These are phyloP conservation scores for Harpalus rubripes DNA, from an alignment of 2,888 invertebrate genomes.

Conservation along the genomic window DNA sequence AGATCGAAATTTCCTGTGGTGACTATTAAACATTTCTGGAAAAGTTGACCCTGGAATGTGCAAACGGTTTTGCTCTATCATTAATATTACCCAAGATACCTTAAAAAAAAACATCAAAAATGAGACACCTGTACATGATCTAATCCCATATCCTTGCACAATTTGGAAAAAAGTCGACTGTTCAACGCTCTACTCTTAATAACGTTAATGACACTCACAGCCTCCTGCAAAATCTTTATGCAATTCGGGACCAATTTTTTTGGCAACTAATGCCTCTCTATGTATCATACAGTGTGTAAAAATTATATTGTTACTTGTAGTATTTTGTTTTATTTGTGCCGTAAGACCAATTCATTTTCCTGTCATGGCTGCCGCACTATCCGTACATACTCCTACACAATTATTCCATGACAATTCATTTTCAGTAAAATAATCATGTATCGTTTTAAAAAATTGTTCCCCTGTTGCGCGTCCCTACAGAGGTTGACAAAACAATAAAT, in stretches of 20 bases:
- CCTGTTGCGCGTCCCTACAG: neutral
- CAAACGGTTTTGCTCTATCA: no score
- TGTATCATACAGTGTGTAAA: conserved; percentile 69
- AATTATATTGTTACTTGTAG: conserved; percentile 12
- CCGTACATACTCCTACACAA: conserved; percentile 50
- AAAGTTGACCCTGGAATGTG: no score
- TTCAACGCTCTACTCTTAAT: conserved; percentile 69
- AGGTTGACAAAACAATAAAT: neutral
- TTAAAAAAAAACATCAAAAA: no score
- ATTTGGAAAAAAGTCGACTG: conserved; percentile 69
- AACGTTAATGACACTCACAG: conserved; percentile 69
- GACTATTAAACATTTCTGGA: no score
- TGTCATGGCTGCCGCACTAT: conserved; percentile 50
- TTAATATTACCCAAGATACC: no score
- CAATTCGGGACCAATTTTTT: conserved; percentile 69
- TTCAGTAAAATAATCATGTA: conserved; percentile 43
- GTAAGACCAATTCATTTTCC: conserved; percentile 34
- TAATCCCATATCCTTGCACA: conserved; percentile 69
- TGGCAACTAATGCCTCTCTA: conserved; percentile 70
- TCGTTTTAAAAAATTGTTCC: neutral
- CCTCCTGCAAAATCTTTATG: conserved; percentile 69
- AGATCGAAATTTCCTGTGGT: no score
- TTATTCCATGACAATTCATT: conserved; percentile 33
- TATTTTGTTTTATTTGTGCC: conserved; percentile 27
- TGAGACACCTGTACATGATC: no score